Evolutionary conservation across 2,888 invertebrate genomes (phyloP).

Genomic region (Apotomis capreana): DNA sequence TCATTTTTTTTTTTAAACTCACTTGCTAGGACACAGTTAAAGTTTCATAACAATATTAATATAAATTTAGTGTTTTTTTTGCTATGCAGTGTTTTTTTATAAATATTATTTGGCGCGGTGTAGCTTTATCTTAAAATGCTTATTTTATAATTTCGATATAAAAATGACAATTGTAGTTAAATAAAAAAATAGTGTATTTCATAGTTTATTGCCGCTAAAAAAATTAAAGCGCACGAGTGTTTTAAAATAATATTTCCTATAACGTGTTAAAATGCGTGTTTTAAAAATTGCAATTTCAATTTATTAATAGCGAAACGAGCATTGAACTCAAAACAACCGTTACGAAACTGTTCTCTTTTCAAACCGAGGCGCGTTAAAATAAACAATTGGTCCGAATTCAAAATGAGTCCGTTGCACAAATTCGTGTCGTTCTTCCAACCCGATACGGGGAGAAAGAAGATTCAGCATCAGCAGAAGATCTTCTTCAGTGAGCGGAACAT

Average conservation of each 20-base stretch:
- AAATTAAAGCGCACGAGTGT: not conserved
- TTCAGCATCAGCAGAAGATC: conserved; percentile 79
- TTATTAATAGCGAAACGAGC: conserved; percentile 37
- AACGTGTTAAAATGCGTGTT: conserved; percentile 4
- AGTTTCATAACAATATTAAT: too few species aligned
- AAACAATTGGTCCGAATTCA: conserved; percentile 42
- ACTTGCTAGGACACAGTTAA: not conserved
- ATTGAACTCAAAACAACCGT: conserved; percentile 42
- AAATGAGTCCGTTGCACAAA: conserved; percentile 85
- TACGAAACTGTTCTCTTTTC: conserved; percentile 34
- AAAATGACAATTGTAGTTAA: not conserved
- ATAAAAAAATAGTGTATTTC: not conserved
- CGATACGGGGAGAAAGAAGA: conserved; percentile 77
- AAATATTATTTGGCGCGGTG: too few species aligned
- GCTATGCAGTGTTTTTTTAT: not conserved
- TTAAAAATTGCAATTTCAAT: conserved; percentile 11
- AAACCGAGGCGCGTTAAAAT: conserved; percentile 41
- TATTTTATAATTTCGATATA: not conserved
- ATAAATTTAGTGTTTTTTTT: not conserved
- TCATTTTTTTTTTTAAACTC: too few species aligned
- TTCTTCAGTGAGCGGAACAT: conserved; percentile 84
- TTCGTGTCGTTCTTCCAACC: conserved; percentile 85
- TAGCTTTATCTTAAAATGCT: not conserved
- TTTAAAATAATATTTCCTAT: not conserved
- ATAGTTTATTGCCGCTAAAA: not conserved